phyloP scores from a whole-genome alignment of 1,140 invertebrate species.

The Drosophila triauraria region DNA sequence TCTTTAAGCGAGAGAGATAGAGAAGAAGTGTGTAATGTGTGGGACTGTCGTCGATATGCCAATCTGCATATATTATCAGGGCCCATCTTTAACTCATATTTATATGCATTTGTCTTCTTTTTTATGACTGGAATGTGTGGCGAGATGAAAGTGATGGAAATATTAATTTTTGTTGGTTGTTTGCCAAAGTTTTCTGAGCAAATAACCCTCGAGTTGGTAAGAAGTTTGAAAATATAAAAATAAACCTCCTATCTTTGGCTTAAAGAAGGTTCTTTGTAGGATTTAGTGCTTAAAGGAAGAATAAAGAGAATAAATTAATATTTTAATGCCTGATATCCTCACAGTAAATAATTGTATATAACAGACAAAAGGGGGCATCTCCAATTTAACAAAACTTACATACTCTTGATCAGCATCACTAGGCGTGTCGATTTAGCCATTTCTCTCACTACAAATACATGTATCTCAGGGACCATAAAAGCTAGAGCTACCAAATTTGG shows the following conservation, averaged over 20 bases:
- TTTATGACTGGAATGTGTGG: slow-evolving; percentile 5
- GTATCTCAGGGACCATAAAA: neutral
- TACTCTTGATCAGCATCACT: neutral
- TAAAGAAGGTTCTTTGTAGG: neutral
- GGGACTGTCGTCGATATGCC: slow-evolving; percentile 19
- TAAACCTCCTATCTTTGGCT: neutral
- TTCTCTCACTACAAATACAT: neutral
- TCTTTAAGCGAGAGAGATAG: neutral
- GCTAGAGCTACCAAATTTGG: no score
- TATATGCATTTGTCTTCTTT: neutral
- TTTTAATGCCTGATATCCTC: no score
- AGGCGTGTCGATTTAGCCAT: neutral
- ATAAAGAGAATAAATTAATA: no score
- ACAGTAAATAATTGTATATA: no score
- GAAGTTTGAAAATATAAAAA: neutral
- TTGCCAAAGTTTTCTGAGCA: neutral
- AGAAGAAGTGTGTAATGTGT: slow-evolving; percentile 18
- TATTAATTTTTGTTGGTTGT: neutral
- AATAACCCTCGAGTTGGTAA: neutral
- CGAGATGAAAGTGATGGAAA: slow-evolving; percentile 2
- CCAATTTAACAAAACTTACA: neutral
- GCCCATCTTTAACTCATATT: slow-evolving; percentile 11
- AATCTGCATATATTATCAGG: slow-evolving; percentile 5
- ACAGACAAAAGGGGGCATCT: neutral
- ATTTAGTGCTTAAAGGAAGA: neutral